phyloP scores from a whole-genome alignment of 2,113 vertebrate genomes.

The Odontesthes bonariensis region DNA sequence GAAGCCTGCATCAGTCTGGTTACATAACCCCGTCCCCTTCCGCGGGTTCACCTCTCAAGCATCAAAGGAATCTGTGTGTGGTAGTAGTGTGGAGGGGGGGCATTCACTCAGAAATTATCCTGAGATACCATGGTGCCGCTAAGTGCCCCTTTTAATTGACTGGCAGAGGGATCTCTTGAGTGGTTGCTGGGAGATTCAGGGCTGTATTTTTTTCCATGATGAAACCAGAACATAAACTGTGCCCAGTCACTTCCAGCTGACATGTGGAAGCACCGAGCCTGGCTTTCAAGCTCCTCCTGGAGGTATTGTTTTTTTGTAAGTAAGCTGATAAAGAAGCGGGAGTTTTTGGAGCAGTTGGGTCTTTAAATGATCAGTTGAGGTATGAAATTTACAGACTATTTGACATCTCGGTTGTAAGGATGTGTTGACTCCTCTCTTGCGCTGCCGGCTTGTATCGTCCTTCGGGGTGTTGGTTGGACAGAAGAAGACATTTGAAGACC shows the following conservation, averaged over 20 bases:
- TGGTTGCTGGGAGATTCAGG: constrained; percentile 4
- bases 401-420: no score
- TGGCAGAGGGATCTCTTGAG: background rate
- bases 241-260: constrained; percentile 6
- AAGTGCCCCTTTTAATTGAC: constrained; percentile 1
- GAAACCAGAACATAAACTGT: constrained; percentile 17
- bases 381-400: no score
- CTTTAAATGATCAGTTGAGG: no score
- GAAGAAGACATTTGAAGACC: no score
- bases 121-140: constrained; percentile 8
- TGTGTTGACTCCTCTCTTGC: no score
- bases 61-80: constrained; percentile 38
- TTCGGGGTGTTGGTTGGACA: no score
- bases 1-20: constrained; percentile 61
- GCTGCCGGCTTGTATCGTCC: no score
- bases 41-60: constrained; percentile 39
- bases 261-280: background rate
- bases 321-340: no score
- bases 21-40: constrained; percentile 49
- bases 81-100: no score
- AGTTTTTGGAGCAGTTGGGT: no score
- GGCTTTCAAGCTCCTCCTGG: no score
- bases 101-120: constrained; percentile 21
- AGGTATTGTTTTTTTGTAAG: no score
- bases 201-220: constrained; percentile 11